These are phyloP conservation scores for Umimayanthus chanpuru DNA, from an alignment of 92 coral and sea anemone species.

Conservation along the genomic window DNA sequence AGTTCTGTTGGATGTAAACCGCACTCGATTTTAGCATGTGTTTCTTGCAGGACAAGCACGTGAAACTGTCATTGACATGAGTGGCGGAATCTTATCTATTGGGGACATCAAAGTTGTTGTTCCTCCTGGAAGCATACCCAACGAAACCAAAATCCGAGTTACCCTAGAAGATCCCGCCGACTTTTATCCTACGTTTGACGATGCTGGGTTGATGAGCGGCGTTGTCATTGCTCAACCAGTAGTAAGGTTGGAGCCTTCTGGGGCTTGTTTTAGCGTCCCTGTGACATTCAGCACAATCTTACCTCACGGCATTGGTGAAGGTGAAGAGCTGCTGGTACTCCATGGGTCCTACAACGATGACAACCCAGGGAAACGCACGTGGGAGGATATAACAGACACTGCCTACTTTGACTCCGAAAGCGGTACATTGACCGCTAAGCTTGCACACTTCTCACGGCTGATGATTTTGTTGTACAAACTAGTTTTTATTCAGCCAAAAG, in stretches of 20 bases:
- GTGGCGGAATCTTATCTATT: conserved; percentile 9
- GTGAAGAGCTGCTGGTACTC: conserved; percentile 14
- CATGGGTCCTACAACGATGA: conserved; percentile 25
- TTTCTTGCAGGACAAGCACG: neutral
- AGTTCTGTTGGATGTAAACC: neutral
- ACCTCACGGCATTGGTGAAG: neutral
- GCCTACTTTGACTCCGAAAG: neutral
- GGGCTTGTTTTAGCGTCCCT: neutral
- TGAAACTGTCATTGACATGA: neutral
- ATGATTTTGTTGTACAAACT: neutral
- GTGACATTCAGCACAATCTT: conserved; percentile 22
- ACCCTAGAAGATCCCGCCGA: conserved; percentile 29
- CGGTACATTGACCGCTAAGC: neutral
- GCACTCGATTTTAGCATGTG: neutral
- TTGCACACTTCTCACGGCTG: conserved; percentile 11
- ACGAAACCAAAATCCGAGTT: conserved; percentile 6
- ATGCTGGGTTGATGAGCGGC: conserved; percentile 6
- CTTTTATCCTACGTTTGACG: neutral
- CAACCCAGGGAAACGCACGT: conserved; percentile 1
- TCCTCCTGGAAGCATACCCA: conserved; percentile 1
- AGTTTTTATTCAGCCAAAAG: neutral
- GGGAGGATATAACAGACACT: conserved; percentile 11
- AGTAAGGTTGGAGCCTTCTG: conserved; percentile 14
- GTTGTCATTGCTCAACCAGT: conserved; percentile 17
- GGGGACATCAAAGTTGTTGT: conserved; percentile 15